Conservation (phyloP, 2,888 invertebrate genomes). For the Callyntrura guangdongensis region DNA sequence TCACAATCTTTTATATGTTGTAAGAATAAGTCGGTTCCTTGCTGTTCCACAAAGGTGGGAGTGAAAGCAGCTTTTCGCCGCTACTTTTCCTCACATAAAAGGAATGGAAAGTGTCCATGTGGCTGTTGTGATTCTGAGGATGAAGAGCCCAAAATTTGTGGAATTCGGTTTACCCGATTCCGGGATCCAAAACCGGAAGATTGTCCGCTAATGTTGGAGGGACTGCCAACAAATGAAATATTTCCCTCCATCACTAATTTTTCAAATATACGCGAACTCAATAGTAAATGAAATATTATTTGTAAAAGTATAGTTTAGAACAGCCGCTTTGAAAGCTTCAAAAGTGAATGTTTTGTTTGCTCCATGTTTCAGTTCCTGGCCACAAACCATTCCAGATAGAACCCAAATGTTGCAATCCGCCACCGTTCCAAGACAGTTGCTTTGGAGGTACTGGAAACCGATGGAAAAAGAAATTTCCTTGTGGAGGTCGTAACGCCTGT, state of each 20-base stretch:
- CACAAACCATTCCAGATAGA: constrained; percentile 39
- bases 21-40: not conserved
- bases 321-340: constrained; percentile 29
- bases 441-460: constrained; percentile 50
- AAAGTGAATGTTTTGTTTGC: constrained; percentile 39
- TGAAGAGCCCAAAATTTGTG: constrained; percentile 60
- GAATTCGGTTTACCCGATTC: constrained; percentile 58
- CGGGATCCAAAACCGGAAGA: constrained; percentile 42
- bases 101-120: constrained; percentile 36
- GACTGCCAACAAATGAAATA: constrained; percentile 25
- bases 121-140: constrained; percentile 36
- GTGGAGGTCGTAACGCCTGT: constrained; percentile 29
- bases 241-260: constrained; percentile 62
- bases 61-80: not conserved
- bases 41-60: not conserved
- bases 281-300: constrained; percentile 40
- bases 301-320: not conserved
- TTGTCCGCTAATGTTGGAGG: constrained; percentile 51
- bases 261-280: not conserved
- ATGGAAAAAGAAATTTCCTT: constrained; percentile 49
- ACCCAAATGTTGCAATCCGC: constrained; percentile 62
- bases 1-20: not conserved
- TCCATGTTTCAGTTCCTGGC: constrained; percentile 28
- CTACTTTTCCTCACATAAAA: not conserved
- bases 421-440: constrained; percentile 11